Evolutionary conservation across 1,140 invertebrate species (phyloP).

Genomic region (Magallana gigas): DNA sequence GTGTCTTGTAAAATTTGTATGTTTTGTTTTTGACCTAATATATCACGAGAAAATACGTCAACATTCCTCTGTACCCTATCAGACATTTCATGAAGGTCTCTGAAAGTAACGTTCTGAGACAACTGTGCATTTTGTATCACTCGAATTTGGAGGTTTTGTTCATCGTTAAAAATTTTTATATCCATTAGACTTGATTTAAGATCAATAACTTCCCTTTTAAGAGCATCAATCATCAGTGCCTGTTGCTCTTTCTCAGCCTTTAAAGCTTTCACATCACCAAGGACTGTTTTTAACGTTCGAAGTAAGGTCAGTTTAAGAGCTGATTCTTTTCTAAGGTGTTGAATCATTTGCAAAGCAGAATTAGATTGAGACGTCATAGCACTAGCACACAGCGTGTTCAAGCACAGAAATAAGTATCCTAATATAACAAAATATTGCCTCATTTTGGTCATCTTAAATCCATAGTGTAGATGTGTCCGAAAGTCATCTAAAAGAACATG

Average conservation of each 20-base stretch:
- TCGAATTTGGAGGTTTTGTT: background rate
- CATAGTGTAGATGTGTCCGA: background rate
- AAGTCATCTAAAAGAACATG: background rate
- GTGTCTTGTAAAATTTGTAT: background rate
- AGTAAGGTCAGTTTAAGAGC: background rate
- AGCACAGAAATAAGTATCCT: background rate
- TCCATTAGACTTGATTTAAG: background rate
- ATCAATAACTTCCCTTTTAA: background rate
- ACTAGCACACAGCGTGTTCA: background rate
- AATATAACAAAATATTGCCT: background rate
- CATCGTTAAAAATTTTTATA: background rate
- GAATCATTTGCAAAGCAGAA: background rate
- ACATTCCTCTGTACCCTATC: background rate
- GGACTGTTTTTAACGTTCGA: background rate
- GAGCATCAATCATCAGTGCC: background rate
- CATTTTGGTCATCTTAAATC: conserved; percentile 1
- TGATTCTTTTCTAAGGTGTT: background rate
- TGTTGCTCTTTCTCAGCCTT: background rate
- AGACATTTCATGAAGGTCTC: background rate
- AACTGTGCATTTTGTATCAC: background rate
- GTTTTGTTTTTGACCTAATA: background rate
- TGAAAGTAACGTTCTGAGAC: background rate
- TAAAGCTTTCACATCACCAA: background rate
- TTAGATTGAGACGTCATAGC: conserved; percentile 10
- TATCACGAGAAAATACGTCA: background rate